Conservation (phyloP, 2,888 invertebrate genomes). For the Aporophyla lueneburgensis region DNA sequence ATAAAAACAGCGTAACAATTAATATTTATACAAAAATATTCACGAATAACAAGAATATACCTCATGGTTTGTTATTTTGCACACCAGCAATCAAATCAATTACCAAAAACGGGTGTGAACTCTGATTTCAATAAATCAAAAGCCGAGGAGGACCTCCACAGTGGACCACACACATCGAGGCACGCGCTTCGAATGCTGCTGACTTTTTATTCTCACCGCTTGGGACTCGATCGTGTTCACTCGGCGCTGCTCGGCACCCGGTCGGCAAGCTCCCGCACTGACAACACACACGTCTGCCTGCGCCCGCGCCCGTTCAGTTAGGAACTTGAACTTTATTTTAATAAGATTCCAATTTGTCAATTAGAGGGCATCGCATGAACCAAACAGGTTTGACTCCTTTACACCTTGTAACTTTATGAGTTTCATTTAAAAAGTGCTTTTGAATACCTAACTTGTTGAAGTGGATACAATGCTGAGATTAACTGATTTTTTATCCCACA, state of each 20-base stretch:
- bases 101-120: slow-evolving; percentile 84
- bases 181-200: slow-evolving; percentile 93
- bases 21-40: slow-evolving; percentile 7
- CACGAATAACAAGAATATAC: slow-evolving; percentile 21
- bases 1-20: neutral
- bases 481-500: slow-evolving; percentile 13
- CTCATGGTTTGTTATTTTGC: slow-evolving; percentile 52
- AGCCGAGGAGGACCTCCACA: slow-evolving; percentile 87
- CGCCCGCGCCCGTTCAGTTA: slow-evolving; percentile 83
- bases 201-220: slow-evolving; percentile 86
- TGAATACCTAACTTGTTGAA: slow-evolving; percentile 72
- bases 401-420: slow-evolving; percentile 84
- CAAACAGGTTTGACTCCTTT: slow-evolving; percentile 89
- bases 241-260: slow-evolving; percentile 86
- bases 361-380: slow-evolving; percentile 91
- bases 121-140: slow-evolving; percentile 88
- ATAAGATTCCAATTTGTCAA: slow-evolving; percentile 94
- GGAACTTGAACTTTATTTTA: slow-evolving; percentile 91
- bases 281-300: slow-evolving; percentile 82
- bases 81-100: slow-evolving; percentile 70
- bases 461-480: slow-evolving; percentile 59
- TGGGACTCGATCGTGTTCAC: slow-evolving; percentile 79
- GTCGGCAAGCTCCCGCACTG: slow-evolving; percentile 82
- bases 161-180: slow-evolving; percentile 94
- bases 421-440: slow-evolving; percentile 79